Conservation (phyloP, 1,140 invertebrate genomes). For the Drosophila guanche region DNA sequence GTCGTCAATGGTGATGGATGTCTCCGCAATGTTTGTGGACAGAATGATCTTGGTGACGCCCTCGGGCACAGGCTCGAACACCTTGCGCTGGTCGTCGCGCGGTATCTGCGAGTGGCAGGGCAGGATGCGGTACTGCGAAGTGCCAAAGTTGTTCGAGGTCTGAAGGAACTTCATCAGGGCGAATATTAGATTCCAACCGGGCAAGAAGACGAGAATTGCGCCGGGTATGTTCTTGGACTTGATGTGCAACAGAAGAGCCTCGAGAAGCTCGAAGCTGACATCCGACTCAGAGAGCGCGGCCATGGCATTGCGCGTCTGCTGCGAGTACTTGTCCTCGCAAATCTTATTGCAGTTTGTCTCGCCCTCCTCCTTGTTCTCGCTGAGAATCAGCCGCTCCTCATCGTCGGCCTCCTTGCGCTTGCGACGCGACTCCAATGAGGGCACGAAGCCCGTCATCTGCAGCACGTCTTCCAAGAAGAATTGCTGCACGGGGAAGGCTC, state of each 20-base stretch:
- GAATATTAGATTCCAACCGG: slow-evolving; percentile 98
- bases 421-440: slow-evolving; percentile 88
- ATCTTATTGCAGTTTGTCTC: slow-evolving; percentile 93
- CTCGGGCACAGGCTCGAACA: slow-evolving; percentile 91
- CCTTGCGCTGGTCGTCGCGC: slow-evolving; percentile 94
- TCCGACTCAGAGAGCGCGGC: slow-evolving; percentile 91
- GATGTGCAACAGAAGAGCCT: slow-evolving; percentile 91
- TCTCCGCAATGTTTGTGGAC: slow-evolving; percentile 96
- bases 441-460: slow-evolving; percentile 91
- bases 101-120: slow-evolving; percentile 96
- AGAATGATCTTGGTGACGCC: slow-evolving; percentile 92
- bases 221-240: slow-evolving; percentile 89
- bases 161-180: slow-evolving; percentile 94
- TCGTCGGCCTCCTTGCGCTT: slow-evolving; percentile 89
- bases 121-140: slow-evolving; percentile 87
- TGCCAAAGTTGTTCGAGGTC: slow-evolving; percentile 89
- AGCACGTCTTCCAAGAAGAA: slow-evolving; percentile 96
- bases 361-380: slow-evolving; percentile 85
- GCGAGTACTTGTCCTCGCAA: slow-evolving; percentile 84
- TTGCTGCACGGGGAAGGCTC: slow-evolving; percentile 92
- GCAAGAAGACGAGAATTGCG: slow-evolving; percentile 95
- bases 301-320: slow-evolving; percentile 89
- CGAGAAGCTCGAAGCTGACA: slow-evolving; percentile 95
- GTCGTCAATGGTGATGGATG: slow-evolving; percentile 98
- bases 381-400: slow-evolving; percentile 84